Evolutionary conservation across 2,113 vertebrate genomes (phyloP), one percentile per base, ranked within the genome.

Genomic region (Thermophis baileyi): DNA sequence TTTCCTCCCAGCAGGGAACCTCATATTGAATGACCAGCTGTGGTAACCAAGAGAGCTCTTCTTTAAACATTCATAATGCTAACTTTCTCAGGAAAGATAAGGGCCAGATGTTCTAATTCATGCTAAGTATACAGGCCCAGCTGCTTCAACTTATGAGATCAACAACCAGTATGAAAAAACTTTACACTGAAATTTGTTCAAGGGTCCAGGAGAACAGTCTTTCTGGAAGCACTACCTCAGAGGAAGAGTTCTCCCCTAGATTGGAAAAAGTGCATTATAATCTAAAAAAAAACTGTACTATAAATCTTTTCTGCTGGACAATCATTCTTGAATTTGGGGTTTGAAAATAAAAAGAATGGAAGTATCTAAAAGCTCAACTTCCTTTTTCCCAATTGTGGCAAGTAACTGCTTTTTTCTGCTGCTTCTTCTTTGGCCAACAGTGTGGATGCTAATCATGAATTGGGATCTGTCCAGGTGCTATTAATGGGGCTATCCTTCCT

Each of bases 31-130:
- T 12, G n/a, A 89, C 81, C 53, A 47, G 74, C 86, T 90, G 89
- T 51, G 50, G 54, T 63, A 90, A 93, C 27, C 89, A 44, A 55
- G 53, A 87, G 86, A 60, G 16, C 54, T 63, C 74, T 90, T 63
- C 88, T 93, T 90, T 90, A 93, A 93, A 93, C 74, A 87, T 86
- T 90, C 86, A 90, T 87, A 85, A 90, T 90, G 54, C 54, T 87
- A 27, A 81, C 54, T 93, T 93, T 90, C 92, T 90, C 74, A 30
- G 46, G 81, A 90, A 89, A 90, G 60, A 40, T 90, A 90, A 63
- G 47, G 54, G n/a, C 46, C 92, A 93, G 89, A 93, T 93, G 92
- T 90, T 93, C 54, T 55, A 90, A 93, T 93, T 90, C 89, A 93
- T 46, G 89, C 88, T 51, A 60, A 87, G 74, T 86, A 90, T 87